Base-by-base conservation (phyloP, 1,140 invertebrate genomes). In the Pemphigus obesinymphae region DNA sequence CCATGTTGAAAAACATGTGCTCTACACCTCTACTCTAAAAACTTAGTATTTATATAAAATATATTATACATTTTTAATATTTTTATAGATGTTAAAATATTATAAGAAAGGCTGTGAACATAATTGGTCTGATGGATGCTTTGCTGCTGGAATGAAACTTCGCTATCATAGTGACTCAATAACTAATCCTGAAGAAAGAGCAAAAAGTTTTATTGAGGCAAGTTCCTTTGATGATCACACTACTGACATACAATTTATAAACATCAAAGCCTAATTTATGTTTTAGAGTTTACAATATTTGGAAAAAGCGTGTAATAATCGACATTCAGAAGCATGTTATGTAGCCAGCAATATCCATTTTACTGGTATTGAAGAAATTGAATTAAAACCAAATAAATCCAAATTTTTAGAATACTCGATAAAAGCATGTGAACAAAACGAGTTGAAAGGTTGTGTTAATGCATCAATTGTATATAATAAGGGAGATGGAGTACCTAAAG, bases 371-470 rank as follows among this genome's bases (percentile, higher is more conserved):
- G 89, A 91, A 48, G 88, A 92, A 31, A 91, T 87, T 83, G 85
- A 90, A 26, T 86, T 95, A n/a, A 88, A 89, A 17, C 92, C 91
- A 84, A 90, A 97, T 85, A 90, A 92, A 87, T 88, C 88, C 50
- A 91, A 93, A 86, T 94, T 94, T 0, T 95, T 94, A 86, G 87
- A 91, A 78, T 92, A 91, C 84, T 91, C 93, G 0, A 85, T 90
- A 53, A 93, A 91, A 86, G 92, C 91, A 0, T 97, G 96, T 87
- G 92, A 96, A 83, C 85, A 92, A 13, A 92, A 92, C 5, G 93
- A 96, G 86, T 90, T 94, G 81, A 93, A 93, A 85, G 93, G 94
- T 2, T 97, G 96, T 88, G 91, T 91, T 0, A 97, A 97, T 89
- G 85, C 97, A 2, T 93, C 94, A 83, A 90, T 93, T 84, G 95